Evolutionary conservation across 2,113 vertebrate genomes (phyloP), one percentile per base, ranked within the genome.

Genomic region (Aviceda subcristata): DNA sequence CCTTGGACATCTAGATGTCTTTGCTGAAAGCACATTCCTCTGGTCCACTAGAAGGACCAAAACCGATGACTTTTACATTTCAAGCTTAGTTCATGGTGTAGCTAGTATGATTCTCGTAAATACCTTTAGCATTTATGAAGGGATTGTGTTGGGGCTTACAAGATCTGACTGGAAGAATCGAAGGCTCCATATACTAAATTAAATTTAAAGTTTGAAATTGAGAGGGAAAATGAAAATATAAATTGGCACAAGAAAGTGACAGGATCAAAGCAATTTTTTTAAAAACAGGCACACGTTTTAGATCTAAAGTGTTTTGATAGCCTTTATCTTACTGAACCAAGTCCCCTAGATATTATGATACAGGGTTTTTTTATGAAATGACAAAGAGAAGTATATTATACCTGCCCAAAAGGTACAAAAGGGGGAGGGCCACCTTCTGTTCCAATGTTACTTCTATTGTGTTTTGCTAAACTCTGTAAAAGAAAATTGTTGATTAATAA

Each of bases 341-440:
- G 5, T 64, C 48, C 15, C 12, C 46, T 24, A 66, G 7, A 18
- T 51, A 72, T 0, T 32, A 79, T 4, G 34, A 59, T 43, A 62
- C 1, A 53, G 7, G 3, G 3, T 3, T 19, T 60, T 69, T 74
- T 32, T 20, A 68, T 2, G 2, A 89, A 76, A 27, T 24, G 4
- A 64, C 71, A 82, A 43, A 51, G 9, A n/a, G 46, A 95, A 90
- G 32, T 57, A 50, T 15, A 81, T 81, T 96, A 23, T 97, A 99
- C 99, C 99, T 99, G 99, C 91, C 99, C 99, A 97, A 99, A 99
- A 92, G 99, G 99, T 86, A 99, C 96, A 97, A 99, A 99, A 69
- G 99, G 99, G 92, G 99, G 99, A n/a, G 99, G 99, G 85, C 99
- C 99, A 59, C 99, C 99, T 98, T 99, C 99, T 8, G 99, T 99